These are phyloP conservation scores for Halichoerus grypus DNA, from an alignment of 2,113 vertebrate genomes.

Conservation along the genomic window DNA sequence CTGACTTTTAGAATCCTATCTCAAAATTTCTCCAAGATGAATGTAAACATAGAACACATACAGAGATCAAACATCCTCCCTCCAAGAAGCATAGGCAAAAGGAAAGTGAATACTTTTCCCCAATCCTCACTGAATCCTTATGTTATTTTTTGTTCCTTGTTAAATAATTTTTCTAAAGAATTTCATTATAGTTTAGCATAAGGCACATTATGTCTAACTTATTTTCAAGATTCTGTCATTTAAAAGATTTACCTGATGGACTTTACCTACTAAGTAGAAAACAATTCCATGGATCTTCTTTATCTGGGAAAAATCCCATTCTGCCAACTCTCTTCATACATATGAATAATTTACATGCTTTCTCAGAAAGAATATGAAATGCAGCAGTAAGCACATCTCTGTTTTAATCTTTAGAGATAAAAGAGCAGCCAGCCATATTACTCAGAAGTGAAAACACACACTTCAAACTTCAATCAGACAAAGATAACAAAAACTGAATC, in stretches of 20 bases:
- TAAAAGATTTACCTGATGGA: background rate
- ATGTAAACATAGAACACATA: background rate
- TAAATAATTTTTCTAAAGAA: background rate
- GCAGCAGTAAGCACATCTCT: background rate
- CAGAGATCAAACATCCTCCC: background rate
- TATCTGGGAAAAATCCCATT: background rate
- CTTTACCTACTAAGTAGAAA: background rate
- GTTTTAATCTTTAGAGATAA: background rate
- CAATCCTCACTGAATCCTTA: background rate
- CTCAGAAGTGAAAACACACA: background rate
- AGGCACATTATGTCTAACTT: background rate
- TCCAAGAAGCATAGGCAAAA: background rate
- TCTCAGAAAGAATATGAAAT: background rate
- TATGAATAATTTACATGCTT: background rate
- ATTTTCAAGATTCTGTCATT: background rate
- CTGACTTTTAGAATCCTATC: background rate
- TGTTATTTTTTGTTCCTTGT: background rate
- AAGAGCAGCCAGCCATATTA: background rate
- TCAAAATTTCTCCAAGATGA: slow-evolving; percentile 42
- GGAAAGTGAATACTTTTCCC: background rate
- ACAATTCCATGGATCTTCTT: background rate
- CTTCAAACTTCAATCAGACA: background rate
- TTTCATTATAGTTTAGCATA: background rate
- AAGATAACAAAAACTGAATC: background rate
- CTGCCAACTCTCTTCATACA: background rate